phyloP scores from a whole-genome alignment of 2,888 invertebrate species.

The Scrobipalpa atriplicella region DNA sequence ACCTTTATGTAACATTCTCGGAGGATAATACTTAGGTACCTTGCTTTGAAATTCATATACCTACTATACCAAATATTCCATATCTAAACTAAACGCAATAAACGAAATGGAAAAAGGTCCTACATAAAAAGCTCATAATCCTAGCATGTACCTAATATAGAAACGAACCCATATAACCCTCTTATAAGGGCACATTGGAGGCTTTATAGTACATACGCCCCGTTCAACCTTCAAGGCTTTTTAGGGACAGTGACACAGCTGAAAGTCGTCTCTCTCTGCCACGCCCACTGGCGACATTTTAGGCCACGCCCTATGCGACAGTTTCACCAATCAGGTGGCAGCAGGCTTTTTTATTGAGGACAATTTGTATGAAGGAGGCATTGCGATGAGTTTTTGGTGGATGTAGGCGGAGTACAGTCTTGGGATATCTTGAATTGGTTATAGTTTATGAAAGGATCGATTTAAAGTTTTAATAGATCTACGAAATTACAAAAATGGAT shows the following conservation, averaged over 20 bases:
- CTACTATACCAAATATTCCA: not conserved
- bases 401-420: constrained; percentile 3
- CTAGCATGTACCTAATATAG: constrained; percentile 13
- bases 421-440: not conserved
- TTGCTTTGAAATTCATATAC: not conserved
- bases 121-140: not conserved
- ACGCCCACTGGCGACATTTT: constrained; percentile 79
- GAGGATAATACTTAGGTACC: not conserved
- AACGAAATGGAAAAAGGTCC: constrained; percentile 1
- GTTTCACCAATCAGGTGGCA: constrained; percentile 64
- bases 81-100: not conserved
- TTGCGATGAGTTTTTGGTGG: not conserved
- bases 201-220: constrained; percentile 28
- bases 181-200: not conserved
- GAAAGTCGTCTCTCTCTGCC: constrained; percentile 59
- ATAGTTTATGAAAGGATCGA: not conserved
- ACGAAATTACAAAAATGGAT: too few relatives aligned
- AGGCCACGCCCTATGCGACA: constrained; percentile 75
- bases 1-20: too few relatives aligned
- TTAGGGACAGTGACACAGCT: constrained; percentile 71
- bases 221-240: constrained; percentile 58
- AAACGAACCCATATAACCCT: constrained; percentile 9
- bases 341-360: constrained; percentile 18
- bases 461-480: too few relatives aligned
- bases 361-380: constrained; percentile 2